These are phyloP conservation scores for Hippoglossus stenolepis DNA, from an alignment of 2,113 vertebrate genomes.

Conservation along the genomic window DNA sequence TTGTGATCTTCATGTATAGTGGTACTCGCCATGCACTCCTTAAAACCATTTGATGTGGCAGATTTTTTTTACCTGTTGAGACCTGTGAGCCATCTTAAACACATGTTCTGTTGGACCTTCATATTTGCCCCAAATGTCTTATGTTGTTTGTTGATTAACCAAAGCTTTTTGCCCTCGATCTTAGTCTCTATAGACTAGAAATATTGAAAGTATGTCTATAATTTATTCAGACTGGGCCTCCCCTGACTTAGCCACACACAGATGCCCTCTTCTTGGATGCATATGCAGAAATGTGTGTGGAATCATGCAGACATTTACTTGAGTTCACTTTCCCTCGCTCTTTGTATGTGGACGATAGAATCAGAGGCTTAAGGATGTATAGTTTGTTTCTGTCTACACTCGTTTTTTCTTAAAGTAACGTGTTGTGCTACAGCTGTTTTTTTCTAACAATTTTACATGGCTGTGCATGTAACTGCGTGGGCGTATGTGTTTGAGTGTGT, in stretches of 20 bases:
- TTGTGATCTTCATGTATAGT: constrained; percentile 49
- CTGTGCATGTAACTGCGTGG: constrained; percentile 45
- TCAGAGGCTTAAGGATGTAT: constrained; percentile 69
- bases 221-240: constrained; percentile 65
- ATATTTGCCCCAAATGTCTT: constrained; percentile 52
- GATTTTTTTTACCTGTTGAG: constrained; percentile 22
- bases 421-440: constrained; percentile 70
- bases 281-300: constrained; percentile 72
- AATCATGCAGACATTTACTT: constrained; percentile 76
- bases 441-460: constrained; percentile 66
- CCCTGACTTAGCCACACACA: constrained; percentile 62
- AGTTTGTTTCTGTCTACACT: constrained; percentile 55
- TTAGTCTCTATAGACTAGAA: constrained; percentile 44
- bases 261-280: constrained; percentile 65
- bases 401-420: constrained; percentile 62
- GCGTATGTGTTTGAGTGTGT: not conserved
- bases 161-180: constrained; percentile 63
- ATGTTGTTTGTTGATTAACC: constrained; percentile 67
- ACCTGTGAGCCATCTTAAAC: constrained; percentile 60
- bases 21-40: constrained; percentile 56
- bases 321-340: constrained; percentile 72
- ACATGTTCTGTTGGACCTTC: constrained; percentile 47
- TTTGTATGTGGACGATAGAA: constrained; percentile 71
- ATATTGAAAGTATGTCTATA: constrained; percentile 53
- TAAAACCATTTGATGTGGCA: constrained; percentile 44